Evolutionary conservation across 2,797 vertebrate genomes (phyloP).

Genomic region (Dipus sagitta): DNA sequence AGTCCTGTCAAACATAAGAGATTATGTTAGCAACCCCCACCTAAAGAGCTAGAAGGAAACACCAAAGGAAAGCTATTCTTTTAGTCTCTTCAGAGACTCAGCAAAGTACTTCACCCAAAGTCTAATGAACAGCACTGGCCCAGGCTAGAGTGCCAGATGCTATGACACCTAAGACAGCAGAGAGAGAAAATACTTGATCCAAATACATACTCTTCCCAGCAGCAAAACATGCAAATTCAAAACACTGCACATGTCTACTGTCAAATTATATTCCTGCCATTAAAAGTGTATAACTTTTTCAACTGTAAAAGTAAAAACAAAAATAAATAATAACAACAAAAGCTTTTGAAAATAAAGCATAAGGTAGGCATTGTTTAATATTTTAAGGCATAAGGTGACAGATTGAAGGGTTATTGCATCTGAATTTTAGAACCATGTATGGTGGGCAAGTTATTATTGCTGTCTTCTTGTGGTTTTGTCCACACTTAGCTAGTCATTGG

Average conservation of each 20-base stretch:
- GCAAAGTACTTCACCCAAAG: conserved; percentile 17
- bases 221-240: conserved; percentile 29
- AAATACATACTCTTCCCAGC: conserved; percentile 9
- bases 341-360: background rate
- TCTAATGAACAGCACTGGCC: background rate
- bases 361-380: background rate
- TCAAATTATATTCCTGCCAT: background rate
- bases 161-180: background rate
- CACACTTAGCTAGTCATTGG: background rate
- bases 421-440: background rate
- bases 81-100: conserved; percentile 30
- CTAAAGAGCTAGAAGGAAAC: conserved; percentile 39
- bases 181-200: conserved; percentile 27
- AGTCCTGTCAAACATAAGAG: conserved; percentile 16
- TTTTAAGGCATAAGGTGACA: background rate
- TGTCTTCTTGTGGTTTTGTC: background rate
- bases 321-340: conserved; percentile 18
- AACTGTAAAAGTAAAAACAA: conserved; percentile 40
- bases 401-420: background rate
- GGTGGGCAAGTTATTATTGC: background rate
- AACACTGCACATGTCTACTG: background rate
- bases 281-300: conserved; percentile 19
- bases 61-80: conserved; percentile 25
- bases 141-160: background rate
- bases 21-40: conserved; percentile 24